phyloP scores from a whole-genome alignment of 1,140 invertebrate species.

The Eumeta japonica region DNA sequence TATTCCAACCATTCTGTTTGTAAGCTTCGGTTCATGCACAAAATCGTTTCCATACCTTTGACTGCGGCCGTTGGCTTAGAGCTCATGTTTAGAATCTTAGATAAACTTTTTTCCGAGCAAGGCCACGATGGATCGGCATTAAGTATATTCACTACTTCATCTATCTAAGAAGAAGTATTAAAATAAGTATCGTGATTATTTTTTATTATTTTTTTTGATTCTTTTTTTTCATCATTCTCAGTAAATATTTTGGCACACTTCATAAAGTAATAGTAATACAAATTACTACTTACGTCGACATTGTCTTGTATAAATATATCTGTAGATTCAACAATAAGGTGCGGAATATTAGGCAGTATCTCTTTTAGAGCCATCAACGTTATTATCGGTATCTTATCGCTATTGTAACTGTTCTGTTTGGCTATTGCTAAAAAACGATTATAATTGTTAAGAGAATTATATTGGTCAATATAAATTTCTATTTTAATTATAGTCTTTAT shows the following conservation, averaged over 20 bases:
- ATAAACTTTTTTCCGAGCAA: slow-evolving; percentile 26
- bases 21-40: slow-evolving; percentile 29
- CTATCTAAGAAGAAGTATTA: slow-evolving; percentile 30
- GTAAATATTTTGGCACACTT: too few species aligned
- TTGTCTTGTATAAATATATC: slow-evolving; percentile 24
- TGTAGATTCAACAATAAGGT: slow-evolving; percentile 28
- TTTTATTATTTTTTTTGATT: too few species aligned
- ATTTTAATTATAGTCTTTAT: too few species aligned
- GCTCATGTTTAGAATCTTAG: slow-evolving; percentile 19
- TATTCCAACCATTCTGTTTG: slow-evolving; percentile 36
- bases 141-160: slow-evolving; percentile 28
- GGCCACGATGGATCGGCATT: slow-evolving; percentile 40
- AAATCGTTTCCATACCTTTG: slow-evolving; percentile 24
- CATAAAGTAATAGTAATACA: too few species aligned
- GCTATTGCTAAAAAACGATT: slow-evolving; percentile 26
- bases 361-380: slow-evolving; percentile 19
- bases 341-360: slow-evolving; percentile 28
- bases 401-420: slow-evolving; percentile 10
- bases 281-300: slow-evolving; percentile 37
- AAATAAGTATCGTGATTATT: too few species aligned
- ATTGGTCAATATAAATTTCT: too few species aligned
- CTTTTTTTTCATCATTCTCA: too few species aligned
- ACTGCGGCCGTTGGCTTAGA: slow-evolving; percentile 20
- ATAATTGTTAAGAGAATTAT: too few species aligned
- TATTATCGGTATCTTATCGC: slow-evolving; percentile 21